A percentile compares a stretch with the other conserved stretches of the same genome.
Evolutionary conservation across 2,113 vertebrate genomes (phyloP).

Genomic region (Cebidichthys violaceus): DNA sequence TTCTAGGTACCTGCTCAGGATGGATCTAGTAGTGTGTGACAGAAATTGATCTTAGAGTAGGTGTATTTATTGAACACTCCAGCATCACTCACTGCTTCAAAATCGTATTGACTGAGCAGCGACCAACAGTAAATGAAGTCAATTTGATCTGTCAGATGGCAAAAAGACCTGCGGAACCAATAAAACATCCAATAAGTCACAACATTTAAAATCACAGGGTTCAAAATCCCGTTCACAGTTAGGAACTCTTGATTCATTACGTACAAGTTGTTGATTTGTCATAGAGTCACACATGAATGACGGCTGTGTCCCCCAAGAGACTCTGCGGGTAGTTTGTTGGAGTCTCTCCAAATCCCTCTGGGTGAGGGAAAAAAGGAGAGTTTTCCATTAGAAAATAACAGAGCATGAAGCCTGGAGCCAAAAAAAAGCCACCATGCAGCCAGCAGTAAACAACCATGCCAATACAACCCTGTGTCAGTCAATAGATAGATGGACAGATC

Average conservation of each 20-base stretch:
- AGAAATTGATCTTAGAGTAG: constrained; percentile 13
- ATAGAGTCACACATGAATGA: constrained; percentile 38
- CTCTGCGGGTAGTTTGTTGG: constrained; percentile 39
- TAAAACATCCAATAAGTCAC: background rate
- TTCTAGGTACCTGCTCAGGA: constrained; percentile 11
- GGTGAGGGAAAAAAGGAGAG: constrained; percentile 1
- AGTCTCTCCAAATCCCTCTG: constrained; percentile 37
- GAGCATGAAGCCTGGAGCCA: constrained; percentile 39
- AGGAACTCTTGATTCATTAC: constrained; percentile 10
- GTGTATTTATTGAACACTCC: constrained; percentile 31
- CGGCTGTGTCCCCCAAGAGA: background rate
- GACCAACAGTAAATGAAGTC: constrained; percentile 17
- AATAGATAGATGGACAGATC: constrained; percentile 25
- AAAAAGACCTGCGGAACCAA: background rate
- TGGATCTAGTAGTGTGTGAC: constrained; percentile 7
- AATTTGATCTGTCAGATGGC: background rate
- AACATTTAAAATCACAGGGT: background rate
- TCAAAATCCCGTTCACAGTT: constrained; percentile 9
- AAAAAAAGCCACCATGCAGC: constrained; percentile 4
- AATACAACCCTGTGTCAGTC: constrained; percentile 27
- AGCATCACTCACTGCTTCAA: constrained; percentile 11
- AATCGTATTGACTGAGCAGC: background rate
- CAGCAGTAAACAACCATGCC: constrained; percentile 35
- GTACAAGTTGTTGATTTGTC: constrained; percentile 42
- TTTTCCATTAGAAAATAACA: constrained; percentile 55